These are phyloP conservation scores for Stigmatopora argus DNA, from an alignment of 2,113 vertebrate species.

Conservation along the genomic window DNA sequence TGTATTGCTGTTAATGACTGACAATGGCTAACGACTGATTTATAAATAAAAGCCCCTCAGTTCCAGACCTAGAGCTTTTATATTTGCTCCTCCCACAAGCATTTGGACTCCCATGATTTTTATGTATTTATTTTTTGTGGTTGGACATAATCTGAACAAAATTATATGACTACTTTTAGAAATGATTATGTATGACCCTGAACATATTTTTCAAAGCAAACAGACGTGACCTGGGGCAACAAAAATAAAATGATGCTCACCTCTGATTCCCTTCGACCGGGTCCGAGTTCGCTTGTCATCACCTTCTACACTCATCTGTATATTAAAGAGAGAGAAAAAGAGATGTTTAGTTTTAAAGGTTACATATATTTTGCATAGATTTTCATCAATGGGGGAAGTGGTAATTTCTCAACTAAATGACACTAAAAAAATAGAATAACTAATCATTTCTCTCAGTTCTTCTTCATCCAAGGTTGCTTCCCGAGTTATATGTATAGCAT, in stretches of 20 bases:
- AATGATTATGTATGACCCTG: neutral
- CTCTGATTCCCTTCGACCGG: slow-evolving; percentile 87
- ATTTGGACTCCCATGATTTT: too few relatives aligned
- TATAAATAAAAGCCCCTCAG: too few relatives aligned
- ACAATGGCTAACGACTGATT: too few relatives aligned
- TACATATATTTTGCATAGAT: too few relatives aligned
- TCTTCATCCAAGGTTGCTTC: neutral
- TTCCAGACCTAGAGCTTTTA: too few relatives aligned
- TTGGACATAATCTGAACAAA: too few relatives aligned
- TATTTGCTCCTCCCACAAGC: too few relatives aligned
- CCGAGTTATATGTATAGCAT: too few relatives aligned
- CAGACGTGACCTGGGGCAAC: slow-evolving; percentile 4
- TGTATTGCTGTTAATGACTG: too few relatives aligned
- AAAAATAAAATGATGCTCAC: slow-evolving; percentile 66
- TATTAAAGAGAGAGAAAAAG: neutral
- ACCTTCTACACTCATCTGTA: slow-evolving; percentile 91
- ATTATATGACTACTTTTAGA: too few relatives aligned
- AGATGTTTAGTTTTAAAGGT: neutral
- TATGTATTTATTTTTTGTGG: too few relatives aligned
- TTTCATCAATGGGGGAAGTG: too few relatives aligned
- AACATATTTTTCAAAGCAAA: slow-evolving; percentile 1
- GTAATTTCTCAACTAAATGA: slow-evolving; percentile 6
- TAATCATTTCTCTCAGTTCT: slow-evolving; percentile 15
- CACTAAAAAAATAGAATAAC: slow-evolving; percentile 15
- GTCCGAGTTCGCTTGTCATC: slow-evolving; percentile 89